Conservation (phyloP, 2,888 invertebrate genomes). For the Cephus runcator region DNA sequence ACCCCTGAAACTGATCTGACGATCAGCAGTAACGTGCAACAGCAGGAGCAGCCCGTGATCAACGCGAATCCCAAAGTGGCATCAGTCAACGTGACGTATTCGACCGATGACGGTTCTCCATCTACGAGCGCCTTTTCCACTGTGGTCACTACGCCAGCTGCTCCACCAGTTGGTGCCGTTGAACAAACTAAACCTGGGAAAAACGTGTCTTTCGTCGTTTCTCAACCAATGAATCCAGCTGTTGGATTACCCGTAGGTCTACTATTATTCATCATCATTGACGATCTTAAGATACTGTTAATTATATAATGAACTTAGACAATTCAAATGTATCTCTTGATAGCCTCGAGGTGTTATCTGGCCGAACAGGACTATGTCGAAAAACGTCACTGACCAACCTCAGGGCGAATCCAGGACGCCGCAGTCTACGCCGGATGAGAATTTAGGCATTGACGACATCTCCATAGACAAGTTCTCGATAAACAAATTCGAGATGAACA, state of each 20-base stretch:
- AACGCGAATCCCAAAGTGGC: slow-evolving; percentile 24
- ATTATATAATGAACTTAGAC: not conserved
- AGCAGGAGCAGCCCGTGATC: slow-evolving; percentile 19
- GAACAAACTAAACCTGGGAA: slow-evolving; percentile 14
- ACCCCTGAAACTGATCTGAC: too few relatives aligned
- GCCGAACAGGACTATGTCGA: slow-evolving; percentile 46
- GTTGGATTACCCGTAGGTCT: too few relatives aligned
- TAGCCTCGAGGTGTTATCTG: slow-evolving; percentile 24
- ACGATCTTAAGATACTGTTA: not conserved
- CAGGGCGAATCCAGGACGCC: slow-evolving; percentile 15
- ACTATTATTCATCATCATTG: too few relatives aligned
- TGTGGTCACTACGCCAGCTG: slow-evolving; percentile 5
- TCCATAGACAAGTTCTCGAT: slow-evolving; percentile 56
- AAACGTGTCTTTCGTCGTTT: slow-evolving; percentile 29
- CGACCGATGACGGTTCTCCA: slow-evolving; percentile 11
- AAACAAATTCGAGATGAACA: slow-evolving; percentile 55
- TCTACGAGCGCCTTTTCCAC: slow-evolving; percentile 10
- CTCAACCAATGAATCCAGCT: slow-evolving; percentile 36
- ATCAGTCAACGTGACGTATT: slow-evolving; percentile 39
- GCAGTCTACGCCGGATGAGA: slow-evolving; percentile 27
- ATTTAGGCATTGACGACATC: slow-evolving; percentile 47
- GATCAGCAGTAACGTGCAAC: too few relatives aligned
- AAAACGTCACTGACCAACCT: slow-evolving; percentile 31
- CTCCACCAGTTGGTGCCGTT: slow-evolving; percentile 13
- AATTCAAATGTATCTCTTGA: not conserved